These are phyloP conservation scores for Homarus gammarus DNA, from an alignment of 2,888 invertebrate genomes.

Conservation along the genomic window DNA sequence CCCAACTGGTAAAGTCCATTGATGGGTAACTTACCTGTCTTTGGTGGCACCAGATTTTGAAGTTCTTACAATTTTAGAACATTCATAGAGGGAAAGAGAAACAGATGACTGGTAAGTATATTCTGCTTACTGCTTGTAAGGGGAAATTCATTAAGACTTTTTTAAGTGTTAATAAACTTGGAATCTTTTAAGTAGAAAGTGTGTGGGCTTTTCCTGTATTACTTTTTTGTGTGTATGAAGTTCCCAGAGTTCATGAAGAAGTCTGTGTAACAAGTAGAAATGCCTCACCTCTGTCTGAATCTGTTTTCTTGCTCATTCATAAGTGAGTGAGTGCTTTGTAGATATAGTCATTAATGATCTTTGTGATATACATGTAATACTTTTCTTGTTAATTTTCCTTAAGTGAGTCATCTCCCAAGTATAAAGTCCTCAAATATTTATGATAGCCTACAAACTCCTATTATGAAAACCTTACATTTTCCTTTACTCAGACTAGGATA, in stretches of 20 bases:
- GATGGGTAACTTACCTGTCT: neutral
- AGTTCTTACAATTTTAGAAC: neutral
- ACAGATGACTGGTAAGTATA: neutral
- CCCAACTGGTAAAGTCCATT: neutral
- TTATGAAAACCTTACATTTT: too few species aligned
- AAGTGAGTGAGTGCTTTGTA: neutral
- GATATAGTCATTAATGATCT: too few species aligned
- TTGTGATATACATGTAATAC: too few species aligned
- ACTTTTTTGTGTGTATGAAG: neutral
- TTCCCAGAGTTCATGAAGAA: neutral
- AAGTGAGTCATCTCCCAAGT: too few species aligned
- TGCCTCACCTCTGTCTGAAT: neutral
- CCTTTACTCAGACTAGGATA: too few species aligned
- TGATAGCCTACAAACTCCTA: too few species aligned
- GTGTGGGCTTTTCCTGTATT: neutral
- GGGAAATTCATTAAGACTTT: neutral
- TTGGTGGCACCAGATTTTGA: neutral
- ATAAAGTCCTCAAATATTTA: too few species aligned
- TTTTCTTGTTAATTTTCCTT: too few species aligned
- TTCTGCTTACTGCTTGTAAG: neutral
- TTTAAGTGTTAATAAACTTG: neutral
- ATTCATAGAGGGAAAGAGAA: neutral
- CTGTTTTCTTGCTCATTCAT: neutral
- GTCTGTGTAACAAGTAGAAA: neutral
- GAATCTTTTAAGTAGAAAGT: neutral